Evolutionary conservation across 2,797 vertebrate genomes (phyloP).

Genomic region (Momotus momota): DNA sequence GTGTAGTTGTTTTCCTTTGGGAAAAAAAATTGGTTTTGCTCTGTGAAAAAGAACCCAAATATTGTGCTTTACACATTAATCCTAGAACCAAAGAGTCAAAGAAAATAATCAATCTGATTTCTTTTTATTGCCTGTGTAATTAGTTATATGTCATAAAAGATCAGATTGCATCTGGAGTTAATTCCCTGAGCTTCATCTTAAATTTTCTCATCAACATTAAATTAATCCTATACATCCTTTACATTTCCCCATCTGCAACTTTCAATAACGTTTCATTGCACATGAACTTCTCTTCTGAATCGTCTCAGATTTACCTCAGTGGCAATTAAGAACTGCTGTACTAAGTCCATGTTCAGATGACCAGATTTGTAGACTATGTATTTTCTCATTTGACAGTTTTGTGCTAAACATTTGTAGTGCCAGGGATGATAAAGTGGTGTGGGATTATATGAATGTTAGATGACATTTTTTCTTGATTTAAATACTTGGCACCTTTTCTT

Average conservation of each 20-base stretch:
- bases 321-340: not conserved
- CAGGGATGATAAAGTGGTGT: not conserved
- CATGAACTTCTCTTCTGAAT: not conserved
- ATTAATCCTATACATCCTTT: slow-evolving; percentile 55
- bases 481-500: not conserved
- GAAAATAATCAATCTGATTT: slow-evolving; percentile 57
- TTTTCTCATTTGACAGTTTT: not conserved
- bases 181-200: slow-evolving; percentile 36
- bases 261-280: not conserved
- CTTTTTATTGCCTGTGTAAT: slow-evolving; percentile 63
- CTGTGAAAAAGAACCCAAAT: not conserved
- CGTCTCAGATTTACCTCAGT: not conserved
- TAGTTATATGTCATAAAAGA: slow-evolving; percentile 68
- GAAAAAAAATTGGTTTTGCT: not conserved
- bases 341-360: not conserved
- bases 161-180: slow-evolving; percentile 53
- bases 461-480: not conserved
- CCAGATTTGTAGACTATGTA: not conserved
- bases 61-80: not conserved
- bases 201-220: slow-evolving; percentile 61
- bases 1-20: not conserved
- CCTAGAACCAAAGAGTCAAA: slow-evolving; percentile 11
- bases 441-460: not conserved
- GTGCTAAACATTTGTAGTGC: not conserved
- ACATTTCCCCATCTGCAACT: not conserved